Conservation (phyloP, 1,140 invertebrate genomes). For the Metaphire vulgaris region DNA sequence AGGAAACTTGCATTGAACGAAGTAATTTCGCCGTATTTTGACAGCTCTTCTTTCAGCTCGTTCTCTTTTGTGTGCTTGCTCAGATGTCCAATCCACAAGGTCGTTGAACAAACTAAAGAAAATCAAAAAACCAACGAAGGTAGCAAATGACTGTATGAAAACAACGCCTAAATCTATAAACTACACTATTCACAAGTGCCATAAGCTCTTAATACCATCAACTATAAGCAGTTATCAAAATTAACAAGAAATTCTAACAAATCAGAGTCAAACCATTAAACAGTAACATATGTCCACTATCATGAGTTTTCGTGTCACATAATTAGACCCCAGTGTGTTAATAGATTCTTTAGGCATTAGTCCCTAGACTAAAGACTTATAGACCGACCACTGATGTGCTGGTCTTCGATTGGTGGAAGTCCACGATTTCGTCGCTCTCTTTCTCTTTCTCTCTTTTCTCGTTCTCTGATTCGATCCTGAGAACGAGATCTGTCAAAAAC, state of each 20-base stretch:
- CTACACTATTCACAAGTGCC: too few species aligned
- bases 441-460: not conserved
- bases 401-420: not conserved
- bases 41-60: slow-evolving; percentile 84
- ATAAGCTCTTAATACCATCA: too few species aligned
- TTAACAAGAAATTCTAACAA: too few species aligned
- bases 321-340: too few species aligned
- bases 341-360: too few species aligned
- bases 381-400: not conserved
- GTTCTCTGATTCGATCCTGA: not conserved
- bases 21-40: slow-evolving; percentile 76
- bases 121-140: not conserved
- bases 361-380: too few species aligned
- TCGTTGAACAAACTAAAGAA: slow-evolving; percentile 82
- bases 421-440: not conserved
- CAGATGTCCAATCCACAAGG: slow-evolving; percentile 93
- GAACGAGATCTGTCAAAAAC: not conserved
- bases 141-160: too few species aligned
- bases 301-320: too few species aligned
- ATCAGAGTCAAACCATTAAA: too few species aligned
- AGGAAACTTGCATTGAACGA: slow-evolving; percentile 76
- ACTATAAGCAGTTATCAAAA: too few species aligned
- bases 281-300: too few species aligned
- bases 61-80: slow-evolving; percentile 88
- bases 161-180: too few species aligned